These are phyloP conservation scores for Cremastinae sp. DNA, from an alignment of 2,888 invertebrate genomes.

Conservation along the genomic window DNA sequence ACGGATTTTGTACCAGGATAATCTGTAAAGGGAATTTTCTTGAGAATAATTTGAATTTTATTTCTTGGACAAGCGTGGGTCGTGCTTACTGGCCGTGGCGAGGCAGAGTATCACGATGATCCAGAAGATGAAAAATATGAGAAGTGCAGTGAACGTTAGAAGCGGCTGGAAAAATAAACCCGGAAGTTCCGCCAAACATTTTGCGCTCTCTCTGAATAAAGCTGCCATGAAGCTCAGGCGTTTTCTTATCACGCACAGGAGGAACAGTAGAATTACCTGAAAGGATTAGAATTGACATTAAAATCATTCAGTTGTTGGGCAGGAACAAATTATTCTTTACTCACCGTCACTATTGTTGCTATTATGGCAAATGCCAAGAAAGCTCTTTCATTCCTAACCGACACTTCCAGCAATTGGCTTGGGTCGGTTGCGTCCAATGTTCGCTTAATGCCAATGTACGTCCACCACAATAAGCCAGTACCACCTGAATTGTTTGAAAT, in stretches of 20 bases:
- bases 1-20: constrained; percentile 78
- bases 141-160: constrained; percentile 89
- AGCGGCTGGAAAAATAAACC: constrained; percentile 92
- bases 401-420: constrained; percentile 85
- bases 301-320: neutral
- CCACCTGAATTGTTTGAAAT: constrained; percentile 79
- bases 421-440: constrained; percentile 83
- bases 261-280: constrained; percentile 87
- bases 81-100: constrained; percentile 90
- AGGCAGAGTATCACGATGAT: constrained; percentile 91
- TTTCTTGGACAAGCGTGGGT: constrained; percentile 14
- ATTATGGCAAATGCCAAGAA: constrained; percentile 92
- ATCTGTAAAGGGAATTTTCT: constrained; percentile 67
- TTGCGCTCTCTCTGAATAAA: constrained; percentile 94
- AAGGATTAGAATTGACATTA: constrained; percentile 69
- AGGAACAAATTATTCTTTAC: constrained; percentile 71
- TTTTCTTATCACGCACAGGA: constrained; percentile 89
- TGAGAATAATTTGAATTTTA: neutral
- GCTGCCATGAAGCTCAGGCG: constrained; percentile 91
- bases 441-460: constrained; percentile 89
- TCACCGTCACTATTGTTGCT: constrained; percentile 93
- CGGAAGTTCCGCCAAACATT: constrained; percentile 92
- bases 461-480: constrained; percentile 93
- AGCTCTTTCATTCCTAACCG: constrained; percentile 91
- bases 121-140: constrained; percentile 93